A percentile compares a stretch with the other conserved stretches of the same genome.
phyloP scores from a whole-genome alignment of 2,113 vertebrate genomes.

The Istiophorus platypterus region DNA sequence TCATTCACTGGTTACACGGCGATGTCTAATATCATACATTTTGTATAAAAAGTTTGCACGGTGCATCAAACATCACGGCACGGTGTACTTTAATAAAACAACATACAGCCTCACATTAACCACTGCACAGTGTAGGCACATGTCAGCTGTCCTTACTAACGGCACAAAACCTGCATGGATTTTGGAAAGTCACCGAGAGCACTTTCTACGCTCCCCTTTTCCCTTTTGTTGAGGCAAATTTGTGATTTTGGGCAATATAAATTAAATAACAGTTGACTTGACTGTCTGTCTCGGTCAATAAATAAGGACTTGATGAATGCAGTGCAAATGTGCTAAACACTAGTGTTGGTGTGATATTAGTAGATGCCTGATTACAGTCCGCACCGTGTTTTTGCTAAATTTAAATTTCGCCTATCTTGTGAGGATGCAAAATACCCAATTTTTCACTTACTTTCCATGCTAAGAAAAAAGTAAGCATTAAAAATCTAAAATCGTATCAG shows the following conservation, averaged over 20 bases:
- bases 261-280: no score
- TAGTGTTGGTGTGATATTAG: not conserved
- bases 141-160: not conserved
- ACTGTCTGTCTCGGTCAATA: no score
- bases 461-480: slow-evolving; percentile 1
- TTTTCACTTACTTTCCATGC: not conserved
- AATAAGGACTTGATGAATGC: not conserved
- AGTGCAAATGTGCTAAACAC: not conserved
- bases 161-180: not conserved
- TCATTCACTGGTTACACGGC: not conserved
- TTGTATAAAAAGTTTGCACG: not conserved
- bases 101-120: not conserved
- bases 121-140: not conserved
- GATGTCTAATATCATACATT: not conserved
- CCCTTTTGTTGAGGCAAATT: not conserved
- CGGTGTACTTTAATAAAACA: not conserved
- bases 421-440: not conserved
- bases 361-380: not conserved
- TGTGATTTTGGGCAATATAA: not conserved
- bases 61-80: not conserved
- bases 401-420: not conserved
- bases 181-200: not conserved
- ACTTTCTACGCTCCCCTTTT: not conserved
- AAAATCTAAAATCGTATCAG: not conserved
- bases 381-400: not conserved